These are phyloP conservation scores for Hipposideros larvatus DNA, from an alignment of 2,797 vertebrate genomes.

Conservation along the genomic window DNA sequence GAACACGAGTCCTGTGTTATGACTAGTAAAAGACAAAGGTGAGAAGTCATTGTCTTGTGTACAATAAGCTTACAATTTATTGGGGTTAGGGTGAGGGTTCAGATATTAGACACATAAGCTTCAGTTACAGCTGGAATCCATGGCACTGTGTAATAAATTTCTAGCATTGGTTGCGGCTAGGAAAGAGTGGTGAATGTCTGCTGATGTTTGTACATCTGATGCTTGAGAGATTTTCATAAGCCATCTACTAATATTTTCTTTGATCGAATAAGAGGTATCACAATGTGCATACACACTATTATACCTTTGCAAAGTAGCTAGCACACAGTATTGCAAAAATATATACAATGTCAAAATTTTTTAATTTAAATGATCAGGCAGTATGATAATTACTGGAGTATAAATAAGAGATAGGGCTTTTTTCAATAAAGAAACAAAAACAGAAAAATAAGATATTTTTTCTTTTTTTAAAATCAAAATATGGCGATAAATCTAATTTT, in stretches of 20 bases:
- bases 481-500: neutral
- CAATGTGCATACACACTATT: neutral
- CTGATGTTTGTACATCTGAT: neutral
- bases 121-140: neutral
- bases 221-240: neutral
- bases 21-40: neutral
- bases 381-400: neutral
- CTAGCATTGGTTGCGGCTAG: neutral
- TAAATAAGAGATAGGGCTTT: neutral
- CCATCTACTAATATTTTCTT: neutral
- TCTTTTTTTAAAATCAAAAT: neutral
- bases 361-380: neutral
- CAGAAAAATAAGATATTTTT: neutral
- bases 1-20: neutral
- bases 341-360: neutral
- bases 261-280: neutral
- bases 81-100: fast-evolving
- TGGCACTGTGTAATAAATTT: neutral
- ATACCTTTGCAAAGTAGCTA: neutral
- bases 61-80: neutral
- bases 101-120: neutral
- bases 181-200: neutral
- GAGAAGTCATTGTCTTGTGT: neutral
- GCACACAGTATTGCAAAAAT: neutral
- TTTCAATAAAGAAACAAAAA: neutral